Conservation (phyloP, 1,140 invertebrate genomes). For the Anoplolepis gracilipes region DNA sequence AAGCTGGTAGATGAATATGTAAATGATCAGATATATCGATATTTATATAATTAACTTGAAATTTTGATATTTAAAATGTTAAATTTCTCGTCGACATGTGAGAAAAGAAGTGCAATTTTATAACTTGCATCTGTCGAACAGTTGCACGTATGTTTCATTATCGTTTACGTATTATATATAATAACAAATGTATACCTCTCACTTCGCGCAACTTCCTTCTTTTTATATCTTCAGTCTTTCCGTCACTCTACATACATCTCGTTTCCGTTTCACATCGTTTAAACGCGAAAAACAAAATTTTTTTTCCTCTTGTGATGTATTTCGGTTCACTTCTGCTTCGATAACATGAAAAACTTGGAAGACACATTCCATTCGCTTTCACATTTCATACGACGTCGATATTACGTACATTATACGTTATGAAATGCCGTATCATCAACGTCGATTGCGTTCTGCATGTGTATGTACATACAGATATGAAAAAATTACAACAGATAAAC, state of each 20-base stretch:
- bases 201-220: constrained; percentile 69
- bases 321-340: constrained; percentile 39
- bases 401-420: background rate
- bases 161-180: constrained; percentile 22
- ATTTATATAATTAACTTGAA: background rate
- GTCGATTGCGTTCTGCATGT: constrained; percentile 18
- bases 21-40: background rate
- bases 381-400: constrained; percentile 44
- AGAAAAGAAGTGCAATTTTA: constrained; percentile 13
- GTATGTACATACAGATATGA: constrained; percentile 9
- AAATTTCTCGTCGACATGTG: constrained; percentile 30
- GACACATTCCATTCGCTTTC: constrained; percentile 72
- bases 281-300: constrained; percentile 45
- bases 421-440: background rate
- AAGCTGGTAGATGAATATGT: background rate
- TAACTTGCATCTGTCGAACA: background rate
- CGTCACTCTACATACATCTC: constrained; percentile 62
- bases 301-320: constrained; percentile 42
- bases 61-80: background rate
- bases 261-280: constrained; percentile 52
- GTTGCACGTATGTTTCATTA: constrained; percentile 18
- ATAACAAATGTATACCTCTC: constrained; percentile 74
- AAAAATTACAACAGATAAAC: constrained; percentile 47
- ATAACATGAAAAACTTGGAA: constrained; percentile 74
- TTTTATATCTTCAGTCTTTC: constrained; percentile 71